Evolutionary conservation across 1,140 invertebrate genomes (phyloP), one percentile per base, ranked within the genome.

Genomic region (Episyrphus balteatus): DNA sequence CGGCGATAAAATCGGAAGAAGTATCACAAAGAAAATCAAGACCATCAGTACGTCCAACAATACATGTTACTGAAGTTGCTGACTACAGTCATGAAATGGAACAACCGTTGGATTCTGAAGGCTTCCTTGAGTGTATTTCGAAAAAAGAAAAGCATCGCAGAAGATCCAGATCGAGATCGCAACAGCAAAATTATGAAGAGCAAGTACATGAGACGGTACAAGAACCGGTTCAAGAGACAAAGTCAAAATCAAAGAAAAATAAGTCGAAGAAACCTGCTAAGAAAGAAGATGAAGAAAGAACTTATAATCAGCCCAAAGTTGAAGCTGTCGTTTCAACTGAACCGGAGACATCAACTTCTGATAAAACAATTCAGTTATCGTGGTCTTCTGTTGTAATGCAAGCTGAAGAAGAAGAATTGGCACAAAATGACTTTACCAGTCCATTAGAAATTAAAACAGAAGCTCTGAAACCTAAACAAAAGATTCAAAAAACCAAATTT

Each of bases 91-190:
- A 26, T 41, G 47, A 53, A 12, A 21, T 50, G n/a, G 18, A 32
- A 1, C 30, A 50, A 18, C 34, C 48, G 13, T 47, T 51, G n/a
- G 56, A 51, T 30, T 54, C 62, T 1, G 50, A 64, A 19, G 62
- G 55, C 21, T 66, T 66, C 46, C 37, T 61, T 15, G 56, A 58
- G 51, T 54, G 53, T 18, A 21, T 44, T 26, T 57, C 57, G 14
- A 66, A 61, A 36, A 58, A 60, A 44, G 42, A 51, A 42, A 50
- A 51, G 32, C 46, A 42, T 21, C 48, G 57, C 42, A 54, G 50
- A 42, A 55, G 64, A 8, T 65, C 64, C 15, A 53, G 64, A 5
- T 62, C 61, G 2, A 60, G 61, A 13, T 63, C 64, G 11, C 62
- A 61, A 40, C 53, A 62, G 34, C 64, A 55, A 15, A 33, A 40